A percentile compares a stretch with the other conserved stretches of the same genome.
These are phyloP conservation scores for Danio tinwini DNA, from an alignment of 2,797 vertebrate genomes.

Conservation along the genomic window DNA sequence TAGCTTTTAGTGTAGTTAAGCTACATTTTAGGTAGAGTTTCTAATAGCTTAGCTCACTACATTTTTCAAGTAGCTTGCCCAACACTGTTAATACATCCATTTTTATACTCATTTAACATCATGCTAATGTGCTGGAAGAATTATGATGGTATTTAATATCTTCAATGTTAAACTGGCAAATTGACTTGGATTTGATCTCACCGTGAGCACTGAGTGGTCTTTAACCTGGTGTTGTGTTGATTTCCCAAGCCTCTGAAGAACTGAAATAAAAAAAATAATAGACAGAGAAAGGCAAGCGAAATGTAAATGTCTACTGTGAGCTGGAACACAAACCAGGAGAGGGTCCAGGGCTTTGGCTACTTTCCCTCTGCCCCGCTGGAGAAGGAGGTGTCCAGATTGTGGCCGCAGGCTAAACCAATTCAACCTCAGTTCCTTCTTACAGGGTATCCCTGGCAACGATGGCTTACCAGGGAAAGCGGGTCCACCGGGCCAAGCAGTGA, in stretches of 20 bases:
- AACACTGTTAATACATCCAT: too few relatives aligned
- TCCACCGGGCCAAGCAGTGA: constrained; percentile 85
- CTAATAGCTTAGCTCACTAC: too few relatives aligned
- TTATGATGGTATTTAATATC: not conserved
- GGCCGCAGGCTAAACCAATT: constrained; percentile 71
- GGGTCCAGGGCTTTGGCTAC: constrained; percentile 64
- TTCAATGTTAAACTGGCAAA: not conserved
- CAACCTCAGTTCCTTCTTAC: constrained; percentile 86
- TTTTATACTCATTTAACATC: not conserved
- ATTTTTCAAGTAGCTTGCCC: too few relatives aligned
- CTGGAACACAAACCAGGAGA: constrained; percentile 62
- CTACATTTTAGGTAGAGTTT: too few relatives aligned
- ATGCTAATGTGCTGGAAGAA: not conserved
- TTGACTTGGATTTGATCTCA: constrained; percentile 27
- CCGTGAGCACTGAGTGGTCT: constrained; percentile 64
- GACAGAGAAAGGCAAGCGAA: constrained; percentile 50
- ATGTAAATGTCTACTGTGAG: constrained; percentile 52
- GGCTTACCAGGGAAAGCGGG: constrained; percentile 91
- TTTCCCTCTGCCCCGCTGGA: constrained; percentile 67
- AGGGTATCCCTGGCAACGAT: constrained; percentile 94
- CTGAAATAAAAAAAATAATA: constrained; percentile 39
- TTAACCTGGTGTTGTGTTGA: constrained; percentile 69
- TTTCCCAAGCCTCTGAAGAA: constrained; percentile 56
- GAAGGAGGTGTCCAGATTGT: constrained; percentile 72
- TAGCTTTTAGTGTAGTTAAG: too few relatives aligned